Percentiles rank a stretch among this genome's conserved stretches.
These are phyloP conservation scores for Brachypodius melanocephalos DNA, from an alignment of 2,113 vertebrate species.

Conservation along the genomic window DNA sequence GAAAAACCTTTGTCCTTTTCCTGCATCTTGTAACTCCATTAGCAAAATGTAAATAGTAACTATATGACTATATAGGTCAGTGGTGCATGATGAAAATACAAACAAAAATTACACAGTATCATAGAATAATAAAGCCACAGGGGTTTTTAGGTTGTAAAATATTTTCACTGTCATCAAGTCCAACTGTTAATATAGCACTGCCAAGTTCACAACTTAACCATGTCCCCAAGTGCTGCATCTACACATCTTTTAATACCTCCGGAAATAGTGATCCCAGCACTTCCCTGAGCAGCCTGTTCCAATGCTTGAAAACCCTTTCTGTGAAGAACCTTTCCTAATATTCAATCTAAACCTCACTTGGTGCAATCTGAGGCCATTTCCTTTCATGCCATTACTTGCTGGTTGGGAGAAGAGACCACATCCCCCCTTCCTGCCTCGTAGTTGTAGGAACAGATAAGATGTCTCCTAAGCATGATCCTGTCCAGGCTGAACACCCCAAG, in stretches of 20 bases:
- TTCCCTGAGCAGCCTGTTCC: background rate
- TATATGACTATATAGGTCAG: background rate
- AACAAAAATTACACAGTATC: background rate
- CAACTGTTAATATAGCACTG: background rate
- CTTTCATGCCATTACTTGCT: background rate
- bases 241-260: background rate
- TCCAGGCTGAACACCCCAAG: background rate
- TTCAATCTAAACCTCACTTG: background rate
- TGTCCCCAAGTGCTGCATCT: background rate
- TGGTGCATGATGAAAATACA: background rate
- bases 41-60: background rate
- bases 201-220: background rate
- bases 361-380: background rate
- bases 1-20: background rate
- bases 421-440: background rate
- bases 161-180: background rate
- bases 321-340: background rate
- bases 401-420: rapidly evolving
- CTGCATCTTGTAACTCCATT: background rate
- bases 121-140: background rate
- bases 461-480: background rate
- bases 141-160: background rate
- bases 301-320: background rate
- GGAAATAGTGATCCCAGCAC: background rate
- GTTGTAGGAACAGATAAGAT: background rate